These are phyloP conservation scores for Melipona bicolor DNA, from an alignment of 2,888 invertebrate genomes.

Conservation along the genomic window DNA sequence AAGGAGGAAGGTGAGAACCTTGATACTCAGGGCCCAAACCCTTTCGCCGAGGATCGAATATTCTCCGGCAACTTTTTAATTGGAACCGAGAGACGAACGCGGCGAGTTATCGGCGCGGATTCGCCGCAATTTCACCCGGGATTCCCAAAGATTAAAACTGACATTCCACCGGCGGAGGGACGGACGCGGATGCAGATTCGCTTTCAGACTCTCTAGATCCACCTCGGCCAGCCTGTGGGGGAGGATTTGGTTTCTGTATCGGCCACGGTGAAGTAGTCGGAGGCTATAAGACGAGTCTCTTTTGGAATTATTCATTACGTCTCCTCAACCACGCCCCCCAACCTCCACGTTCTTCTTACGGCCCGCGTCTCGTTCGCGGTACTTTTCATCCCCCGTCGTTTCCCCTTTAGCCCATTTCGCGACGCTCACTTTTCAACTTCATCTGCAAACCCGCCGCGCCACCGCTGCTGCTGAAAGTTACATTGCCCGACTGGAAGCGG, in stretches of 20 bases:
- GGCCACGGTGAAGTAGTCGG: slow-evolving; percentile 69
- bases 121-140: slow-evolving; percentile 32
- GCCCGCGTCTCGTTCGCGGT: slow-evolving; percentile 50
- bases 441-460: slow-evolving; percentile 56
- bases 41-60: slow-evolving; percentile 2
- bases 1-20: neutral
- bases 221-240: slow-evolving; percentile 21
- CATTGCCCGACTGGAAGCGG: slow-evolving; percentile 28
- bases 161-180: neutral
- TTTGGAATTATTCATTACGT: slow-evolving; percentile 81
- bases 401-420: slow-evolving; percentile 62
- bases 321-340: neutral
- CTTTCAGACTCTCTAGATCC: slow-evolving; percentile 53
- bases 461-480: slow-evolving; percentile 61
- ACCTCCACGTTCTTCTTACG: neutral
- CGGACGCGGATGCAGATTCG: slow-evolving; percentile 59
- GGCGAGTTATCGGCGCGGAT: slow-evolving; percentile 1
- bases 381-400: slow-evolving; percentile 61
- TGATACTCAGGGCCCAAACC: neutral
- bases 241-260: slow-evolving; percentile 68
- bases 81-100: slow-evolving; percentile 1
- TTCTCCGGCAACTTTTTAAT: slow-evolving; percentile 23
- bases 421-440: slow-evolving; percentile 72
- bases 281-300: slow-evolving; percentile 74
- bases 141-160: slow-evolving; percentile 36